Conservation (phyloP, 2,888 invertebrate genomes). For the Drosophila setosimentum region DNA sequence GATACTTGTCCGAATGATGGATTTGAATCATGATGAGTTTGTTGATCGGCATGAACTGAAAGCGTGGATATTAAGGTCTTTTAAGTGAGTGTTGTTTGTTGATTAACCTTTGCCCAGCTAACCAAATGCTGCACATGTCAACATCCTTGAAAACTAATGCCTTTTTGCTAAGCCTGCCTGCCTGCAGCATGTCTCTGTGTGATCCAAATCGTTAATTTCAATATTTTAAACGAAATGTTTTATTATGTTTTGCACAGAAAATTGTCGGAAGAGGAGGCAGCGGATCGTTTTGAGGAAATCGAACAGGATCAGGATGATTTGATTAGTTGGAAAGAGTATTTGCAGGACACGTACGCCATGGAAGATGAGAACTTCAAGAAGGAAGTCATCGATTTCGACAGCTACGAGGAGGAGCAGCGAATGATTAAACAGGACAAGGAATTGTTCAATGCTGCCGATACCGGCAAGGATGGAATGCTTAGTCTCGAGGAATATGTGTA, state of each 20-base stretch:
- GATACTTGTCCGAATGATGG: constrained; percentile 94
- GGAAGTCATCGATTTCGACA: constrained; percentile 85
- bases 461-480: constrained; percentile 91
- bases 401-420: constrained; percentile 86
- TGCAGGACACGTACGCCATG: constrained; percentile 94
- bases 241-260: constrained; percentile 86
- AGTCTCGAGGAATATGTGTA: constrained; percentile 92
- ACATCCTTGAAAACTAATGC: constrained; percentile 12
- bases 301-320: constrained; percentile 93
- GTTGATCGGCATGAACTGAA: constrained; percentile 94
- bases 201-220: not conserved
- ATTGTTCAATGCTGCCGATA: constrained; percentile 95
- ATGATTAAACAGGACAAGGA: constrained; percentile 92
- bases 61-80: constrained; percentile 96
- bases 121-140: constrained; percentile 22
- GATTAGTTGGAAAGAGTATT: constrained; percentile 95
- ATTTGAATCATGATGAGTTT: constrained; percentile 91
- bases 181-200: constrained; percentile 47
- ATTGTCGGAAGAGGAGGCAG: constrained; percentile 94
- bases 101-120: constrained; percentile 69
- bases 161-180: constrained; percentile 10
- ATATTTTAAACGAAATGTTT: constrained; percentile 1
- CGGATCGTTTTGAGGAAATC: constrained; percentile 93
- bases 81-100: constrained; percentile 88
- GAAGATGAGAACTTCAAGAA: constrained; percentile 86